A percentile compares a stretch with the other conserved stretches of the same genome.
These are phyloP conservation scores for Trichogramma pretiosum DNA, from an alignment of 1,140 invertebrate genomes.

Conservation along the genomic window DNA sequence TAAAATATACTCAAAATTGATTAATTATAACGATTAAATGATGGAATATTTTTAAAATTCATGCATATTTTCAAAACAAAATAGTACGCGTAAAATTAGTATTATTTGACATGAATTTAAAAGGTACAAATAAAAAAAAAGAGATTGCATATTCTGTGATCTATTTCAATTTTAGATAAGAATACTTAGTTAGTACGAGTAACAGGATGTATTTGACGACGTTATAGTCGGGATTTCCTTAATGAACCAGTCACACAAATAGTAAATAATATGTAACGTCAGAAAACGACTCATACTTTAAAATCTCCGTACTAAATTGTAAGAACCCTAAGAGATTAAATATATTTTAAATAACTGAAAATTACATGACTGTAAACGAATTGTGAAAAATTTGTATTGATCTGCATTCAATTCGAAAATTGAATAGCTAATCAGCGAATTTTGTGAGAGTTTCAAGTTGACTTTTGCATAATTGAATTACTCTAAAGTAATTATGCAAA, in stretches of 20 bases:
- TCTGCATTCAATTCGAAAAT: too few species aligned
- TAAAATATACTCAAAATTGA: too few species aligned
- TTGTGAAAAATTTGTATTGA: too few species aligned
- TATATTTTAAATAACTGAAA: conserved; percentile 17
- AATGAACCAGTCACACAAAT: not conserved
- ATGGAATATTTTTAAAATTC: too few species aligned
- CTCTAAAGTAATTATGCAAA: too few species aligned
- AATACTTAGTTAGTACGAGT: conserved; percentile 12
- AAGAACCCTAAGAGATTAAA: conserved; percentile 10
- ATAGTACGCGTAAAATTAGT: too few species aligned
- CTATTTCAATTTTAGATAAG: not conserved
- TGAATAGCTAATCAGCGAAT: too few species aligned
- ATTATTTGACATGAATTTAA: conserved; percentile 3
- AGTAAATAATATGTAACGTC: not conserved
- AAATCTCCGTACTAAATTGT: conserved; percentile 7
- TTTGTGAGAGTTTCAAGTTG: too few species aligned
- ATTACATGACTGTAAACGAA: conserved; percentile 1
- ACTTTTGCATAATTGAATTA: too few species aligned
- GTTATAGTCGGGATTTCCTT: conserved; percentile 11
- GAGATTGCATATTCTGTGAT: conserved; percentile 14
- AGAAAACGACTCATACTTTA: not conserved
- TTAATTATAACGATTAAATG: too few species aligned
- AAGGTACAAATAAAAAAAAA: conserved; percentile 1
- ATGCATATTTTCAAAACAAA: too few species aligned
- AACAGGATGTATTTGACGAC: conserved; percentile 10